Evolutionary conservation across 2,113 vertebrate genomes (phyloP).

Genomic region (Potamarius usumacintae): DNA sequence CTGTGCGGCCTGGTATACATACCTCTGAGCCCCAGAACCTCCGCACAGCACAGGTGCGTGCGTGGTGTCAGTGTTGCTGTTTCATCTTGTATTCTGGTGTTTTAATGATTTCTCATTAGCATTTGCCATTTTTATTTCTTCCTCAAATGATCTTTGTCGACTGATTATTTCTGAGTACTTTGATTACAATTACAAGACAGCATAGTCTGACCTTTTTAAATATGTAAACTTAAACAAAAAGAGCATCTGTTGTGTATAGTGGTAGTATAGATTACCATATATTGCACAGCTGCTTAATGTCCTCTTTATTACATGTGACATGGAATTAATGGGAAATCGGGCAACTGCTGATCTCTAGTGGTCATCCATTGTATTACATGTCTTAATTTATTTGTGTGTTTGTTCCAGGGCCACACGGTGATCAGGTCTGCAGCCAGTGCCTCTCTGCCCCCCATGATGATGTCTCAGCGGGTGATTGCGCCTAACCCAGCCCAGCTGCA

Average conservation of each 20-base stretch:
- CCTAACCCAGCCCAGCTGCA: constrained; percentile 91
- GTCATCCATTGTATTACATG: constrained; percentile 15
- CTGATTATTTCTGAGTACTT: background rate
- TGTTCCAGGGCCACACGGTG: constrained; percentile 86
- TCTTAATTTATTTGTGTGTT: constrained; percentile 29
- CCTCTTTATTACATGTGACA: background rate
- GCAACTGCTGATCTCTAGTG: constrained; percentile 56
- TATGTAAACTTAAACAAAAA: background rate
- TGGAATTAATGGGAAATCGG: background rate
- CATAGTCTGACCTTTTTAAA: background rate
- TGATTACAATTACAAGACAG: background rate
- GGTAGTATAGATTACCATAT: background rate
- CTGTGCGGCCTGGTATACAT: constrained; percentile 86
- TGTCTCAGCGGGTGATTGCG: constrained; percentile 93
- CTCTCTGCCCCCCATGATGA: constrained; percentile 87
- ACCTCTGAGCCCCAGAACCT: constrained; percentile 89
- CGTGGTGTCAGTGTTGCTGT: background rate
- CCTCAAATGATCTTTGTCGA: background rate
- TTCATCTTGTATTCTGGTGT: constrained; percentile 56
- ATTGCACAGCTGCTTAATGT: constrained; percentile 16
- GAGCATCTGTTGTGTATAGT: constrained; percentile 2
- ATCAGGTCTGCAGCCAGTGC: constrained; percentile 88
- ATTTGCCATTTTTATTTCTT: background rate
- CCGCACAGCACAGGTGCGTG: constrained; percentile 85
- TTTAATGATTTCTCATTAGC: background rate